A percentile compares a stretch with the other conserved stretches of the same genome.
phyloP scores from a whole-genome alignment of 2,113 vertebrate species.

The human (Homo sapiens) region DNA sequence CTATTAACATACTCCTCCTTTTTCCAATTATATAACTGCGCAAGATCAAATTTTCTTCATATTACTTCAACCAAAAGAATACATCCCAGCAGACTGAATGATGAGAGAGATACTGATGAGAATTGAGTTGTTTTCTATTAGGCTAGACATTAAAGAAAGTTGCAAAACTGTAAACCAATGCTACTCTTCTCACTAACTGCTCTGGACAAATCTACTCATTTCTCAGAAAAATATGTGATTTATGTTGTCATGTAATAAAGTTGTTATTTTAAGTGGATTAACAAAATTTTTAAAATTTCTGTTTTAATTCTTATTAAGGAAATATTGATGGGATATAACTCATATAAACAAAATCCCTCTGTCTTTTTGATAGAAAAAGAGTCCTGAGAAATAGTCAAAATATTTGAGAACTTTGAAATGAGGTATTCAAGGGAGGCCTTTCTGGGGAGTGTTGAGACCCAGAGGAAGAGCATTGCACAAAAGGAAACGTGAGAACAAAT shows the following conservation, averaged over 20 bases:
- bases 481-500: neutral
- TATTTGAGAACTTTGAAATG: neutral
- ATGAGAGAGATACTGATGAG: neutral
- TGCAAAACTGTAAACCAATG: neutral
- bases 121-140: neutral
- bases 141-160: neutral
- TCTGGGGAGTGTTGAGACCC: neutral
- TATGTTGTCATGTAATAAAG: neutral
- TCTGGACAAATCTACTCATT: neutral
- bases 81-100: neutral
- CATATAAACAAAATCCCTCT: neutral
- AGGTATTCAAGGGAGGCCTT: neutral
- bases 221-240: neutral
- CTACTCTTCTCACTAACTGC: neutral
- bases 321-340: neutral
- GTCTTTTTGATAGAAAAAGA: neutral
- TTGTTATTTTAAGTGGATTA: neutral
- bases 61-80: neutral
- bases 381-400: neutral
- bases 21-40: neutral
- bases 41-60: neutral
- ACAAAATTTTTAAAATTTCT: neutral
- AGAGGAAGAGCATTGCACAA: neutral
- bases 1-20: neutral
- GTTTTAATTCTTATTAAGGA: neutral